Conservation (phyloP, 2,797 vertebrate genomes). For the Erpetoichthys calabaricus region DNA sequence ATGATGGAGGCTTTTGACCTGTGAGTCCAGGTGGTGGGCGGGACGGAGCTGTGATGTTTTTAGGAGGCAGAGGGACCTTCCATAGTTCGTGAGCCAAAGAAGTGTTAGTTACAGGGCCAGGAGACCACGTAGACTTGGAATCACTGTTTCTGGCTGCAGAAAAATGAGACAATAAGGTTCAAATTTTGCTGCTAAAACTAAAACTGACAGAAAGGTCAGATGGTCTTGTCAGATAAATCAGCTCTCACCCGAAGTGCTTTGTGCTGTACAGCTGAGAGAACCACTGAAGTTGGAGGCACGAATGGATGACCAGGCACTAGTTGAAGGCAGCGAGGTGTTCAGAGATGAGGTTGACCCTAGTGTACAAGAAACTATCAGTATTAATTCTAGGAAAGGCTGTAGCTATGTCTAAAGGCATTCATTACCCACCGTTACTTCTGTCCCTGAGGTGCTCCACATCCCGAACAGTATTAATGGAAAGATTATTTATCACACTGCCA, state of each 20-base stretch:
- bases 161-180: neutral
- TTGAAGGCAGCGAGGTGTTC: conserved; percentile 99
- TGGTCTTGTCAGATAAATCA: neutral
- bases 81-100: conserved; percentile 98
- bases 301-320: conserved; percentile 99
- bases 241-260: conserved; percentile 93
- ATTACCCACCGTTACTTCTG: conserved; percentile 81
- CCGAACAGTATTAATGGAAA: conserved; percentile 97
- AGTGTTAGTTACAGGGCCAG: conserved; percentile 84
- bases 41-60: conserved; percentile 84
- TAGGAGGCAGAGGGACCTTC: conserved; percentile 95
- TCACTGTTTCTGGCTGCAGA: conserved; percentile 88
- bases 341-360: conserved; percentile 98
- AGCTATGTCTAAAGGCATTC: neutral
- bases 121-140: conserved; percentile 88
- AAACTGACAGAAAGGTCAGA: neutral
- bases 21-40: conserved; percentile 92
- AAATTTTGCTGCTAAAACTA: neutral
- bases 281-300: conserved; percentile 99
- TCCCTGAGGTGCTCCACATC: conserved; percentile 99
- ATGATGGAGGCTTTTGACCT: conserved; percentile 80
- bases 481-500: conserved; percentile 98
- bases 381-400: neutral
- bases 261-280: conserved; percentile 99
- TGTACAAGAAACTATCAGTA: neutral